Evolutionary conservation across 2,888 invertebrate species (phyloP).

Genomic region (Andrena marginata): DNA sequence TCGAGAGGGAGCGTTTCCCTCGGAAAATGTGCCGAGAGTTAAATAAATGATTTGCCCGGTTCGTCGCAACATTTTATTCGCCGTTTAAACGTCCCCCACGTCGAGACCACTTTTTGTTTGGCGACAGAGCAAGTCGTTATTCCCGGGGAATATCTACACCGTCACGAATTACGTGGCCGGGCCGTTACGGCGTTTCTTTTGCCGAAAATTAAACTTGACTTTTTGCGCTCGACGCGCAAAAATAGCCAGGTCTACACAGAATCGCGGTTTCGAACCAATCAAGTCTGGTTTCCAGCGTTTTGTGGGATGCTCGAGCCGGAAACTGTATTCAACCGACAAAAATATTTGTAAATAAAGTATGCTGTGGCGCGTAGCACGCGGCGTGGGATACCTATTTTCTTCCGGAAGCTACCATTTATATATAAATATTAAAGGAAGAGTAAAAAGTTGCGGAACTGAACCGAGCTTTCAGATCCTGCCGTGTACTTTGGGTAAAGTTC

Average conservation of each 20-base stretch:
- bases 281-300: conserved; percentile 36
- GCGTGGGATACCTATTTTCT: background rate
- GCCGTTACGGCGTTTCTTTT: too few relatives aligned
- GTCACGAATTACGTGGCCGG: background rate
- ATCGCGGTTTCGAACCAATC: conserved; percentile 25
- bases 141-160: conserved; percentile 10
- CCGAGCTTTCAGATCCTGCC: too few relatives aligned
- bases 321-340: conserved; percentile 50
- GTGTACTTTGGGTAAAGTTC: too few relatives aligned
- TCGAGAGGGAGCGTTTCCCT: background rate
- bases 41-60: conserved; percentile 19
- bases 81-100: conserved; percentile 17
- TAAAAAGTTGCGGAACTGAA: too few relatives aligned
- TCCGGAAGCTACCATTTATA: too few relatives aligned
- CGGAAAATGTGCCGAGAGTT: conserved; percentile 5
- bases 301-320: conserved; percentile 39
- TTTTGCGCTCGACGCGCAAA: conserved; percentile 20
- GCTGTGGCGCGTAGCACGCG: background rate
- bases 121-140: conserved; percentile 10
- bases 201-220: background rate
- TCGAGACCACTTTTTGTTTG: conserved; percentile 1
- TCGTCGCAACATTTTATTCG: conserved; percentile 4
- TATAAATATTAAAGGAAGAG: too few relatives aligned
- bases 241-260: conserved; percentile 11
- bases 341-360: conserved; percentile 59